These are phyloP conservation scores for Coregonus suidteri DNA, from an alignment of 2,797 vertebrate genomes.

Conservation along the genomic window DNA sequence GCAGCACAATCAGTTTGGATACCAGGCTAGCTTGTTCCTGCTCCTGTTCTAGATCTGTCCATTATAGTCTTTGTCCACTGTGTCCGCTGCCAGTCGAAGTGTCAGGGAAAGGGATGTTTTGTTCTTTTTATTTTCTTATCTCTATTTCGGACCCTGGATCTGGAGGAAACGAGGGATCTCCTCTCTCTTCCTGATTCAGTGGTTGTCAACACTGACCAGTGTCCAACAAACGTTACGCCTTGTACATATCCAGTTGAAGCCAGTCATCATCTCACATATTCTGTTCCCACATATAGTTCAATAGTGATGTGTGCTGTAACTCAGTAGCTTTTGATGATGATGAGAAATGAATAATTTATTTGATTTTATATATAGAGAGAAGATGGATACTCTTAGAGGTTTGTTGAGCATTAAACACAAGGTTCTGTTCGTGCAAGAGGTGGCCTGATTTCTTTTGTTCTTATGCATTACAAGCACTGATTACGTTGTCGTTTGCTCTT, in stretches of 20 bases:
- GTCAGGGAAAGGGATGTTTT: constrained; percentile 69
- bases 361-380: constrained; percentile 27
- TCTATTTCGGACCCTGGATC: constrained; percentile 46
- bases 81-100: constrained; percentile 74
- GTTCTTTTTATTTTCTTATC: constrained; percentile 54
- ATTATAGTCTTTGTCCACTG: constrained; percentile 58
- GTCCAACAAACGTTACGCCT: constrained; percentile 30
- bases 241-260: constrained; percentile 8
- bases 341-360: constrained; percentile 13
- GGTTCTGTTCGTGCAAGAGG: background rate
- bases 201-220: constrained; percentile 36
- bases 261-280: constrained; percentile 15
- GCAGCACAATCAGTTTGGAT: background rate
- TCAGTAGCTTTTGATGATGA: constrained; percentile 40
- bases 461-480: background rate
- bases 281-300: constrained; percentile 32
- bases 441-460: background rate
- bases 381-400: constrained; percentile 30
- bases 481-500: background rate
- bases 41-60: constrained; percentile 24
- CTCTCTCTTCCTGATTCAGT: constrained; percentile 41
- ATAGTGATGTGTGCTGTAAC: constrained; percentile 50
- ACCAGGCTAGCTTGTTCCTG: background rate
- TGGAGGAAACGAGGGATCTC: constrained; percentile 42
- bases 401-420: background rate